These are phyloP conservation scores for Euphysa ruthae DNA, from an alignment of 30 jellyfish, hydroid and myxozoan genomes.

Conservation along the genomic window DNA sequence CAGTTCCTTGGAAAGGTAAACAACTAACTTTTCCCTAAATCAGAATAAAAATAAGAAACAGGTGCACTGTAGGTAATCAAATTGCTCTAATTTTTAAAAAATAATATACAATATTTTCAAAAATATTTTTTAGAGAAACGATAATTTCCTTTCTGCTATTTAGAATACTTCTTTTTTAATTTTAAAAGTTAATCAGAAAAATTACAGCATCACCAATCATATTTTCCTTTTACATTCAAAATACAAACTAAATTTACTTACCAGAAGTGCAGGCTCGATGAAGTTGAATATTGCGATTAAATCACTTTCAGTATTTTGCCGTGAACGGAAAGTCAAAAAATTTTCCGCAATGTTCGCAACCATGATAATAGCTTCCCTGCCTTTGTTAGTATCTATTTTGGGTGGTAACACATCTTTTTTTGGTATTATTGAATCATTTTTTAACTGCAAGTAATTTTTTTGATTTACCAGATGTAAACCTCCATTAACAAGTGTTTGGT, in stretches of 20 bases:
- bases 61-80: too few species aligned
- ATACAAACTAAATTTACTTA: too few species aligned
- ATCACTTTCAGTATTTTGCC: background rate
- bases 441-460: background rate
- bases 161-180: too few species aligned
- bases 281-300: background rate
- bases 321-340: background rate
- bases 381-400: background rate
- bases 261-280: background rate
- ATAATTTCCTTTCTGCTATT: too few species aligned
- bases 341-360: background rate
- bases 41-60: background rate
- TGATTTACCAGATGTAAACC: background rate
- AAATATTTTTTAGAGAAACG: too few species aligned
- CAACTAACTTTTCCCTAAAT: conserved; percentile 6
- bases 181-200: too few species aligned
- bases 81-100: too few species aligned
- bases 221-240: too few species aligned
- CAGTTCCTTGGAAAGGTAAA: conserved; percentile 2
- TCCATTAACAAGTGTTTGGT: background rate
- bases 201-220: too few species aligned
- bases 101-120: too few species aligned
- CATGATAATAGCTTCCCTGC: background rate
- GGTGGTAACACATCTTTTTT: background rate
- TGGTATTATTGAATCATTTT: background rate